Evolutionary conservation across 2,797 vertebrate species (phyloP).

Genomic region (Urocyon cinereoargenteus): DNA sequence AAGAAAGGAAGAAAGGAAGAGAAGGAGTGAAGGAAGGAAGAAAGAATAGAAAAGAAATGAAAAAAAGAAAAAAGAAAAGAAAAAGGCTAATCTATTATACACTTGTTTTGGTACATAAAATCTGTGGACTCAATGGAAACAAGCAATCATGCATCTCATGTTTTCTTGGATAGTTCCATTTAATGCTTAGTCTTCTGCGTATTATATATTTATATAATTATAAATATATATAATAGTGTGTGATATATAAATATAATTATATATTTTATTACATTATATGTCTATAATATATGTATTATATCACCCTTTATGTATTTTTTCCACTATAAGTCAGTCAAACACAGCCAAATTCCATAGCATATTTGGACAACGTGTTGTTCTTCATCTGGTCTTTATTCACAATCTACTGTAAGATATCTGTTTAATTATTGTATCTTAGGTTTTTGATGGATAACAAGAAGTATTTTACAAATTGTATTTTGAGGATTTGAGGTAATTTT

Average conservation of each 20-base stretch:
- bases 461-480: background rate
- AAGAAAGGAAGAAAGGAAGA: background rate
- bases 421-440: background rate
- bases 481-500: background rate
- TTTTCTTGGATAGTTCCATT: background rate
- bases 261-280: background rate
- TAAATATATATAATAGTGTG: background rate
- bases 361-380: background rate
- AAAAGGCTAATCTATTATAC: background rate
- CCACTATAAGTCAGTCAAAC: background rate
- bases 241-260: background rate
- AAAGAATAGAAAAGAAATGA: too few species aligned
- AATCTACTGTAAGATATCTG: background rate
- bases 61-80: background rate
- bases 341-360: background rate
- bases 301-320: background rate
- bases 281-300: background rate
- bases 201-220: background rate
- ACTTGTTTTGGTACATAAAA: background rate
- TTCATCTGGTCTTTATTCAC: background rate
- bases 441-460: background rate
- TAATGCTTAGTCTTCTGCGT: background rate
- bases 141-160: background rate
- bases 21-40: background rate
- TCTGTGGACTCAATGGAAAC: background rate